These are phyloP conservation scores for Halictus ligatus DNA, from an alignment of 2,888 invertebrate genomes.

Conservation along the genomic window DNA sequence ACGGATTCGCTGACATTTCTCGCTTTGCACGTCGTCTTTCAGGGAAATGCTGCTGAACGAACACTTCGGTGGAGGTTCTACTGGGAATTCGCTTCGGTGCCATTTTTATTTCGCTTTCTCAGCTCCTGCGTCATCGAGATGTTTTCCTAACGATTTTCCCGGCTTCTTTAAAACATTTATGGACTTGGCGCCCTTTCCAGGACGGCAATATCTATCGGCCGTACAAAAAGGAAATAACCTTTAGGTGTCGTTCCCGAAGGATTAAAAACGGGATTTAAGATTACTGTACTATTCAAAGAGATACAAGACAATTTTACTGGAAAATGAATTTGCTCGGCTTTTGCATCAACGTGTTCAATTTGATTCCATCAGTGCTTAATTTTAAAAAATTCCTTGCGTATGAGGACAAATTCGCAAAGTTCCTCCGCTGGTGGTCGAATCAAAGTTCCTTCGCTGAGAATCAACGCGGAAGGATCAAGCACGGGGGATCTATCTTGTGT, in stretches of 20 bases:
- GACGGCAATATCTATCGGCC: no score
- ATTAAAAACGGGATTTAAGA: no score
- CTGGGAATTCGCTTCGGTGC: background rate
- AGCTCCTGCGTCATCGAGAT: background rate
- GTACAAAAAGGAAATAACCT: no score
- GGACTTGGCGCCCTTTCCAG: no score
- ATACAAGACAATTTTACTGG: no score
- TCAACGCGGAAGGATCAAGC: background rate
- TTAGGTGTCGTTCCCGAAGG: no score
- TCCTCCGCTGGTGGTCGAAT: background rate
- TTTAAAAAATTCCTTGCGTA: no score
- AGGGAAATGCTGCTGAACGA: background rate
- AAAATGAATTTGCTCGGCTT: no score
- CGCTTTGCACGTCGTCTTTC: background rate
- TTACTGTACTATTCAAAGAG: no score
- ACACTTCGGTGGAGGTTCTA: background rate
- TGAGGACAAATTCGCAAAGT: background rate
- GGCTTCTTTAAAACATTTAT: background rate
- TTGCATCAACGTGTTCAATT: no score
- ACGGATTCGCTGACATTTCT: background rate
- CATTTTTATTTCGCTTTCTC: background rate
- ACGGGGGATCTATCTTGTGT: background rate
- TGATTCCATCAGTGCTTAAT: no score
- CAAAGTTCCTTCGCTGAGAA: no score
- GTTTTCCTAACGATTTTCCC: background rate